Evolutionary conservation across 2,113 vertebrate species (phyloP).

Genomic region (Sterrhoptilus dennistouni): DNA sequence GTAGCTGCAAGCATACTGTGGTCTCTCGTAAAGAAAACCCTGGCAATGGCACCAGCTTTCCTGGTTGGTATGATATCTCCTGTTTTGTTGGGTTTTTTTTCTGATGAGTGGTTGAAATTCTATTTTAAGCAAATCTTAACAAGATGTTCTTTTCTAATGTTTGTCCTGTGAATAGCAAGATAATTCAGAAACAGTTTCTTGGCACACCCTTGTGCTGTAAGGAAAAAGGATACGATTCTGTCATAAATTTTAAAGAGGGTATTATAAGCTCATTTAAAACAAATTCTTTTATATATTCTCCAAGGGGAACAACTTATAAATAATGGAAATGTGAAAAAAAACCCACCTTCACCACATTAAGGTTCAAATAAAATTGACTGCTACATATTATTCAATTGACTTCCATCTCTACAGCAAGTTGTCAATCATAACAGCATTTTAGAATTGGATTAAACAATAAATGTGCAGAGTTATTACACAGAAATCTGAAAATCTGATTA

Average conservation of each 20-base stretch:
- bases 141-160: constrained; percentile 32
- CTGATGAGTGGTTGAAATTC: constrained; percentile 31
- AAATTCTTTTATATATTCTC: constrained; percentile 76
- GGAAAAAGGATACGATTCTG: constrained; percentile 44
- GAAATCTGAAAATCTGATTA: constrained; percentile 80
- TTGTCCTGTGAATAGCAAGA: constrained; percentile 59
- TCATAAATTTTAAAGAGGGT: constrained; percentile 80
- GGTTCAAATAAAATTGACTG: constrained; percentile 83
- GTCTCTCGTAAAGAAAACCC: not conserved
- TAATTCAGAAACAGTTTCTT: constrained; percentile 58
- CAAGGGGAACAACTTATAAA: constrained; percentile 78
- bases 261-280: constrained; percentile 80
- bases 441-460: constrained; percentile 78
- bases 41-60: not conserved
- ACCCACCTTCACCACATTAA: constrained; percentile 68
- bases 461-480: constrained; percentile 73
- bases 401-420: constrained; percentile 72
- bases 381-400: constrained; percentile 81
- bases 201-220: not conserved
- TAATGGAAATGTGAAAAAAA: constrained; percentile 74
- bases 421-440: constrained; percentile 81
- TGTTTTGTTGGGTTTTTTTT: not conserved
- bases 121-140: constrained; percentile 42
- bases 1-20: not conserved
- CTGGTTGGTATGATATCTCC: not conserved